phyloP scores from a whole-genome alignment of 2,113 vertebrate species.

The Gallinago jamesoni region DNA sequence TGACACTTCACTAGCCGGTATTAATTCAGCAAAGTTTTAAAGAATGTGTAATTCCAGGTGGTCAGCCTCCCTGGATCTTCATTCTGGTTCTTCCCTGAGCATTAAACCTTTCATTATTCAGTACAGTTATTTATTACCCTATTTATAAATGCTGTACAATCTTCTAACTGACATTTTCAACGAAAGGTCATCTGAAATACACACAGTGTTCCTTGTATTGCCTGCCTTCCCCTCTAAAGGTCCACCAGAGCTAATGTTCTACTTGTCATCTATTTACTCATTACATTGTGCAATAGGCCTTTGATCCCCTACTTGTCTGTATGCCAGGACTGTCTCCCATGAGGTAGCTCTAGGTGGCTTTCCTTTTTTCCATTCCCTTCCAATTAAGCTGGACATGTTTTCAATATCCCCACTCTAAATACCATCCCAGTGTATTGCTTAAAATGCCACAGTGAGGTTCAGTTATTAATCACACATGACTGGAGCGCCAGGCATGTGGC shows the following conservation, averaged over 20 bases:
- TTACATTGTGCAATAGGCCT: constrained; percentile 28
- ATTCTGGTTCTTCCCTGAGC: not conserved
- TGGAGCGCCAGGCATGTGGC: not conserved
- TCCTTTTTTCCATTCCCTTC: not conserved
- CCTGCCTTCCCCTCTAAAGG: constrained; percentile 39
- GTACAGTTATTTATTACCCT: constrained; percentile 41
- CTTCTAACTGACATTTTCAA: constrained; percentile 58
- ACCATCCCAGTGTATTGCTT: not conserved
- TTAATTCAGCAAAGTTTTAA: not conserved
- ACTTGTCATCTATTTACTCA: constrained; percentile 43
- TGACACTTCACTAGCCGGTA: not conserved
- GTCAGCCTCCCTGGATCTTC: not conserved
- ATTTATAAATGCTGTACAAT: constrained; percentile 30
- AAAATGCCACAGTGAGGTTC: not conserved
- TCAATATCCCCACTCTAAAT: not conserved
- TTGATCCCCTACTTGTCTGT: not conserved
- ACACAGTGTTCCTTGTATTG: not conserved
- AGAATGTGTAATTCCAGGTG: not conserved
- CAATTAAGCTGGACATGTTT: constrained; percentile 35
- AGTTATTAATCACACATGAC: not conserved
- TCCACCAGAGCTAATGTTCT: constrained; percentile 11
- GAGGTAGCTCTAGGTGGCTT: not conserved
- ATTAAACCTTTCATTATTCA: constrained; percentile 2
- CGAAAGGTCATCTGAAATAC: constrained; percentile 48
- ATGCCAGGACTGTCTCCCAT: not conserved